phyloP scores from a whole-genome alignment of 2,113 vertebrate genomes.

The Engraulis encrasicolus region DNA sequence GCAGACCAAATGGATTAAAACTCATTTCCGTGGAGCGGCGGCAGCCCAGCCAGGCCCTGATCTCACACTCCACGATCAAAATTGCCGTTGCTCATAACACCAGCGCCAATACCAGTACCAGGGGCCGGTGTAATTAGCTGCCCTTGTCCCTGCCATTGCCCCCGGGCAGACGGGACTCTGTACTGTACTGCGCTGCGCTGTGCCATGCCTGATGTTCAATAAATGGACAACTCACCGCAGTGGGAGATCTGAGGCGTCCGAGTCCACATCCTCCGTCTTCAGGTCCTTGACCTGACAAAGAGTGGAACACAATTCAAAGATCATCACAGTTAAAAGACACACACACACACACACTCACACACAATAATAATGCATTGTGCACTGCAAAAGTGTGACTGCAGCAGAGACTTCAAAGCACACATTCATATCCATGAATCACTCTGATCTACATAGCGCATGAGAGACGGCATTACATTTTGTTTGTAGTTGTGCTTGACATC shows the following conservation, averaged over 20 bases:
- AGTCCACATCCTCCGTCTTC: background rate
- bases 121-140: background rate
- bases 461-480: background rate
- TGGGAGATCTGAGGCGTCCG: background rate
- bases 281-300: background rate
- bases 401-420: background rate
- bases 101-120: background rate
- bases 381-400: no score
- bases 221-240: slow-evolving; percentile 30
- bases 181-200: no score
- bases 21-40: slow-evolving; percentile 34
- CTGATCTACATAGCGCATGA: background rate
- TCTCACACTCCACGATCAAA: slow-evolving; percentile 29
- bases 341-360: no score
- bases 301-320: background rate
- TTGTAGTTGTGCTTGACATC: background rate
- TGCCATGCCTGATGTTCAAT: background rate
- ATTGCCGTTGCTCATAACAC: slow-evolving; percentile 14
- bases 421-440: background rate
- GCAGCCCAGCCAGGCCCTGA: slow-evolving; percentile 34
- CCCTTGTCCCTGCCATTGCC: slow-evolving; percentile 27
- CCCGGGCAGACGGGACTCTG: background rate
- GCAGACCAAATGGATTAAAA: slow-evolving; percentile 49
- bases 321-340: background rate
- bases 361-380: no score